These are phyloP conservation scores for Leptopilina boulardi DNA, from an alignment of 1,140 invertebrate species.

Conservation along the genomic window DNA sequence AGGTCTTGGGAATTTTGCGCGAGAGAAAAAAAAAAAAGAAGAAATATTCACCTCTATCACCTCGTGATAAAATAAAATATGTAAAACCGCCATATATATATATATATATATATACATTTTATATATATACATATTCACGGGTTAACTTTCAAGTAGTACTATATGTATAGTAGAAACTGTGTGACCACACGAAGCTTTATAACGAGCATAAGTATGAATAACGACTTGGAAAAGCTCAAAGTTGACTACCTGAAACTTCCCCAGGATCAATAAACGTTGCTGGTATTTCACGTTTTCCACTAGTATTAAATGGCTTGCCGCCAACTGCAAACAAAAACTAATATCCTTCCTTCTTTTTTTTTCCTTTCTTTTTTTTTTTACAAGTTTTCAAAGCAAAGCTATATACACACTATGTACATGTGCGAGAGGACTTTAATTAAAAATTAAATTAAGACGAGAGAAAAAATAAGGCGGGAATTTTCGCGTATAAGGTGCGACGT, in stretches of 20 bases:
- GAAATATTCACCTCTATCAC: background rate
- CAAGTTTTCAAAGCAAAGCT: constrained; percentile 5
- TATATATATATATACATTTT: constrained; percentile 3
- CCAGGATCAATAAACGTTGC: constrained; percentile 54
- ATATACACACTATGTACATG: no score
- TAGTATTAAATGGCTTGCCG: constrained; percentile 28
- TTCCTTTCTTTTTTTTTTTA: background rate
- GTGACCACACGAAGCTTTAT: constrained; percentile 37
- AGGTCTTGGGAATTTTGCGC: no score
- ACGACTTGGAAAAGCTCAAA: constrained; percentile 56
- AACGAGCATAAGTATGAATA: constrained; percentile 56
- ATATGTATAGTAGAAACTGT: constrained; percentile 52
- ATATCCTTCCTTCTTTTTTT: background rate
- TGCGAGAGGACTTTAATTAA: background rate
- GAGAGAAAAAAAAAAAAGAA: no score
- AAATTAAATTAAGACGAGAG: constrained; percentile 23
- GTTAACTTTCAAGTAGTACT: constrained; percentile 23
- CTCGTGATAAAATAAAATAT: constrained; percentile 28
- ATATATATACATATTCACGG: constrained; percentile 17
- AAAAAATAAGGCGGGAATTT: background rate
- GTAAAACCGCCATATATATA: background rate
- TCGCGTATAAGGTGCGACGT: background rate
- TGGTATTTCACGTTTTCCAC: constrained; percentile 34
- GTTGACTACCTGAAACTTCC: constrained; percentile 58
- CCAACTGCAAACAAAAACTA: constrained; percentile 26